Evolutionary conservation across 2,113 vertebrate genomes (phyloP).

Genomic region (Erythrocercus mccallii): DNA sequence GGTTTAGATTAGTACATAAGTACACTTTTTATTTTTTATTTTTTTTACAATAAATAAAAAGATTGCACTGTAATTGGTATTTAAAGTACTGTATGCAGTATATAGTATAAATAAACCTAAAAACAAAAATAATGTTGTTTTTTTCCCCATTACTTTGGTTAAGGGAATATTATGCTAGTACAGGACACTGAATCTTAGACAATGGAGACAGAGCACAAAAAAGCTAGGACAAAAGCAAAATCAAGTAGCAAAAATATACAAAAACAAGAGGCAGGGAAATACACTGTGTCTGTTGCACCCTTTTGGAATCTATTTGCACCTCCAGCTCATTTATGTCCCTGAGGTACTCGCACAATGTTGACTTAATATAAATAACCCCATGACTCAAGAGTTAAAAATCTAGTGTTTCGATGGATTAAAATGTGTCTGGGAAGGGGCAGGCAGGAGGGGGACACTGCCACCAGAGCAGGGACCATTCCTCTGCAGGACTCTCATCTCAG

Average conservation of each 20-base stretch:
- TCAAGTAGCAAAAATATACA: slow-evolving; percentile 83
- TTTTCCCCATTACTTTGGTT: slow-evolving; percentile 95
- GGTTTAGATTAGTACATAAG: slow-evolving; percentile 99
- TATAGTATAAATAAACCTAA: slow-evolving; percentile 99
- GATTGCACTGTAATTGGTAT: slow-evolving; percentile 99
- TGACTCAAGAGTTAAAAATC: slow-evolving; percentile 65
- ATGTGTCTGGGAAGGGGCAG: slow-evolving; percentile 34
- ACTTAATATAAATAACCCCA: slow-evolving; percentile 75
- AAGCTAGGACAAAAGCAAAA: slow-evolving; percentile 82
- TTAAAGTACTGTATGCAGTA: slow-evolving; percentile 99
- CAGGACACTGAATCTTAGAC: slow-evolving; percentile 85
- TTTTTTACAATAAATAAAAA: slow-evolving; percentile 99
- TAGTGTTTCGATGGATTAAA: slow-evolving; percentile 60
- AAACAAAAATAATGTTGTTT: slow-evolving; percentile 90
- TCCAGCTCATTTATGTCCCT: slow-evolving; percentile 91
- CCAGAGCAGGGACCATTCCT: slow-evolving; percentile 26
- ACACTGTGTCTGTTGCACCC: slow-evolving; percentile 81
- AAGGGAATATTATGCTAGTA: slow-evolving; percentile 90
- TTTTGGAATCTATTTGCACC: slow-evolving; percentile 82
- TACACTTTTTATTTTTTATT: slow-evolving; percentile 88
- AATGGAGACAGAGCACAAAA: slow-evolving; percentile 76
- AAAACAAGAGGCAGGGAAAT: slow-evolving; percentile 76
- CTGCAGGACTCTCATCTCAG: background rate
- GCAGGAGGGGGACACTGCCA: slow-evolving; percentile 23
- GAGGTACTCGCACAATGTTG: slow-evolving; percentile 83